phyloP scores from a whole-genome alignment of 2,797 vertebrate genomes.

The Eospalax fontanierii region DNA sequence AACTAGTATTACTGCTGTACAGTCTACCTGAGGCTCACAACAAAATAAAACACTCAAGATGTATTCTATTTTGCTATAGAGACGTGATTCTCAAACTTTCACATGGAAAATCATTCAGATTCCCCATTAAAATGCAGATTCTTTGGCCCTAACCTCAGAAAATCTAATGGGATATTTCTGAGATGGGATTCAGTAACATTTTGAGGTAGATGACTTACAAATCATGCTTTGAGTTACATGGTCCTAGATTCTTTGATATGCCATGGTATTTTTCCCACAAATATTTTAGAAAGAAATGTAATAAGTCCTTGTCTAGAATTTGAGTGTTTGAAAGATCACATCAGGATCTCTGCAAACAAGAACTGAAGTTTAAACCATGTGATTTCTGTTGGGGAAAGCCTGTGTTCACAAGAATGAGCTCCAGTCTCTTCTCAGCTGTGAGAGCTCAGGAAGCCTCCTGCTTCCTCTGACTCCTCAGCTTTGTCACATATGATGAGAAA shows the following conservation, averaged over 20 bases:
- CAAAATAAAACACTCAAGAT: slow-evolving; percentile 21
- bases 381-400: not conserved
- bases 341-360: slow-evolving; percentile 23
- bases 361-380: not conserved
- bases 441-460: not conserved
- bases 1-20: slow-evolving; percentile 2
- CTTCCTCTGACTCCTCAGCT: not conserved
- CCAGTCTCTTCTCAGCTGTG: not conserved
- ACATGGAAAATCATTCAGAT: not conserved
- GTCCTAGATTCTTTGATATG: not conserved
- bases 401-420: not conserved
- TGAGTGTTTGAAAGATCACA: not conserved
- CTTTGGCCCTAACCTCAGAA: not conserved
- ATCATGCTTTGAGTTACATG: not conserved
- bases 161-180: slow-evolving; percentile 8
- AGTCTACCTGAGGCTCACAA: slow-evolving; percentile 30
- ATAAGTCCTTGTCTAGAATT: not conserved
- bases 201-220: not conserved
- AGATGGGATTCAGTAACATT: not conserved
- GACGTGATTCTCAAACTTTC: slow-evolving; percentile 8
- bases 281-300: not conserved
- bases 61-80: slow-evolving; percentile 32
- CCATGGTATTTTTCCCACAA: slow-evolving; percentile 44
- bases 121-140: slow-evolving; percentile 41
- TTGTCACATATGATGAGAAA: not conserved